Base-by-base conservation (phyloP, 1,140 invertebrate genomes). In the Venturia canescens region DNA sequence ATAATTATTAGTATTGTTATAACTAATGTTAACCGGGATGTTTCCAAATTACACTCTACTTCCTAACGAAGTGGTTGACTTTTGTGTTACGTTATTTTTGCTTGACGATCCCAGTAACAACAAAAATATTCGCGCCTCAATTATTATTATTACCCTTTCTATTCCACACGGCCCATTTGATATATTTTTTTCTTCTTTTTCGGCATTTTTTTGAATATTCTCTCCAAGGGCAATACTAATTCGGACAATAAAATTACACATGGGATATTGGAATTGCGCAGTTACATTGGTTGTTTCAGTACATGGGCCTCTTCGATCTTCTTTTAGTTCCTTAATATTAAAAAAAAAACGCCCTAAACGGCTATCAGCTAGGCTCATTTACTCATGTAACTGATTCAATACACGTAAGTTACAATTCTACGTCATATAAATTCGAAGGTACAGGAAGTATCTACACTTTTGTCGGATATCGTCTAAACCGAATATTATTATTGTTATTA, bases 361-460 rank as follows among this genome's bases (percentile, higher is more conserved):
- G 60, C 69, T 60, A 66, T 23, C 4, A 31, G 76, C 72, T 81
- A 81, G 44, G 63, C 50, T 77, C 78, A 78, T 50, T 31, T 38
- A 23, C 63, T 82, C 53, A 76, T 23, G 26, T 80, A 66, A 29
- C 31, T 70, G 67, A 66, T 72, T 79, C 27, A 82, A 69, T 82
- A 53, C 74, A 81, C 50, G 44, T 18, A 76, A 85, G 70, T 84
- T 88, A 84, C n/a, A 75, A 60, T 50, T 16, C 83, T 89, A 89
- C 83, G 78, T 88, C 85, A 89, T 89, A 90, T 86, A 89, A 88
- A 89, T 88, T 88, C 88, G 83, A 89, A 90, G 87, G 88, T 90
- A 89, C 88, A 86, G 86, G 87, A 88, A 87, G 87, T 90, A 90
- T 89, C 89, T 90, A 90, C 87, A 90, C 86, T 82, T 89, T 85